Conservation (phyloP, 2,888 invertebrate genomes). For the Drosophila siamana region DNA sequence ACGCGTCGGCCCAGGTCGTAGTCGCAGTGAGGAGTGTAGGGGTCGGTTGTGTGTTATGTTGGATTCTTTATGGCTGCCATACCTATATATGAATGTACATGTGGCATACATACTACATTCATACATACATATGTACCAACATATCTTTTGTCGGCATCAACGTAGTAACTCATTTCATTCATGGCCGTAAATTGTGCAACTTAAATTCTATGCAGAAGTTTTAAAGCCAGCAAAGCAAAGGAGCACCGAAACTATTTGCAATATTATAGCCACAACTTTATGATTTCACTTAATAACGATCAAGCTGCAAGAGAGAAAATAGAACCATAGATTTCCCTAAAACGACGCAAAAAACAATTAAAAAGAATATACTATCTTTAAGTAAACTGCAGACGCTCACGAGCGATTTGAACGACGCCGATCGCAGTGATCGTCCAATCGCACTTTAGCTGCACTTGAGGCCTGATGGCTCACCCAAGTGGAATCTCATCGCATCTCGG, state of each 20-base stretch:
- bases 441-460: conserved; percentile 47
- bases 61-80: conserved; percentile 63
- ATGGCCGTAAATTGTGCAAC: conserved; percentile 72
- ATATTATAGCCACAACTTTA: conserved; percentile 2
- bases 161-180: conserved; percentile 76
- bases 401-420: conserved; percentile 39
- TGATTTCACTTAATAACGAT: conserved; percentile 14
- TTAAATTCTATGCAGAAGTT: conserved; percentile 39
- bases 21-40: conserved; percentile 3
- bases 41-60: conserved; percentile 23
- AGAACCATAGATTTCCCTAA: conserved; percentile 17
- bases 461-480: conserved; percentile 65
- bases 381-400: conserved; percentile 65
- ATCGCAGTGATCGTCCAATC: conserved; percentile 19
- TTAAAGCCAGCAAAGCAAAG: conserved; percentile 9
- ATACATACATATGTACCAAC: not conserved
- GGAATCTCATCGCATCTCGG: conserved; percentile 41
- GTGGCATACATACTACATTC: not conserved
- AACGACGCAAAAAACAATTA: not conserved
- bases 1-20: conserved; percentile 27
- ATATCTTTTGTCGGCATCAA: conserved; percentile 74
- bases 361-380: conserved; percentile 26
- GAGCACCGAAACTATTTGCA: conserved; percentile 18
- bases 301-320: not conserved
- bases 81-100: not conserved